Base-by-base conservation (phyloP, 37 sponge, comb jelly and placozoan genomes). In the Crambe crambe region DNA sequence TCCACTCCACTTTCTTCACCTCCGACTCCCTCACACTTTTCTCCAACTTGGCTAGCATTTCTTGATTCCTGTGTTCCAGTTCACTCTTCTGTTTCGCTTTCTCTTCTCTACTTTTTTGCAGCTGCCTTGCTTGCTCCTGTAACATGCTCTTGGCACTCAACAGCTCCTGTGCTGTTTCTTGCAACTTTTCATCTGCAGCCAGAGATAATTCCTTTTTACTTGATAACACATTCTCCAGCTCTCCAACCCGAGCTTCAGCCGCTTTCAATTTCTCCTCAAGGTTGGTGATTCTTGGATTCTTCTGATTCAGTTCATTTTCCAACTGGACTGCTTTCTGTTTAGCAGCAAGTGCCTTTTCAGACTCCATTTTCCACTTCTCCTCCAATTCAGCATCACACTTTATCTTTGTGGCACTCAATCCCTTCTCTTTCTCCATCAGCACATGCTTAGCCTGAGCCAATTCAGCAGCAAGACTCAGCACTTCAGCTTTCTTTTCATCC, bases 191-290 rank as follows among this genome's bases (percentile, higher is more conserved):
- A 60, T 35, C n/a, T 40, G 71, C 17, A 70, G n/a, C 23, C 35
- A 70, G 43, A 70, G n/a, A 21, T 2, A 2, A 18, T 42, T 41
- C 27, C 37, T 70, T 17, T 17, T 41, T 70, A 35, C 51, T 54
- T 54, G 56, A 32, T 42, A 70, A n/a, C 36, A 18, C 5, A 70
- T 22, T 3, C 37, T 70, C 71, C 8, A 70, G 43, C 71, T 70
- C 43, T 25, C 37, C 27, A 5, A 42, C 39, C 37, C 3, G 15
- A 5, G 3, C 15, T 32, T 5, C 56, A 65, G 66, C 35, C 35
- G 31, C 25, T 65, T 65, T 65, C 3, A 65, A 34, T 65, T 34
- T 65, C 35, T 51, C 36, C 54, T 57, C 22, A 26, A 74, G 56
- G 32, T 74, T 58, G 23, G 6, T 34, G 47, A 74, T 32, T 22